A percentile compares a stretch with the other conserved stretches of the same genome.
Conservation (phyloP, 2,797 vertebrate genomes). For the Apogon hyalosoma region DNA sequence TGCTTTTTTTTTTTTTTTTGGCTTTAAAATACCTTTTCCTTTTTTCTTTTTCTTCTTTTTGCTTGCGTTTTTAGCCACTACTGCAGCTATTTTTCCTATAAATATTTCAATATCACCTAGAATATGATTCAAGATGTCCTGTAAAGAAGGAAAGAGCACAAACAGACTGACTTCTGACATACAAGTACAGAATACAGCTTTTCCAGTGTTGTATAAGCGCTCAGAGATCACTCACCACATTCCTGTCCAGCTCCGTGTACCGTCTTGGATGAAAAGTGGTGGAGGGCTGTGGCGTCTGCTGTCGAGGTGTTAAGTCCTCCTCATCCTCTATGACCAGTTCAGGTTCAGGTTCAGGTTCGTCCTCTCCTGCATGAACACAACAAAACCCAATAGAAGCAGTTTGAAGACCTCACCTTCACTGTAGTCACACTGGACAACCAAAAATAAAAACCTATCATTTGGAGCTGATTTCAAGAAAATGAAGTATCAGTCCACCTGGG, state of each 20-base stretch:
- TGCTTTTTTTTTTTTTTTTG: too few relatives aligned
- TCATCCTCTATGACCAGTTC: slow-evolving; percentile 33
- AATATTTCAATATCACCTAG: slow-evolving; percentile 81
- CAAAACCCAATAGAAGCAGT: not conserved
- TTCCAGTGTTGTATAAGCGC: not conserved
- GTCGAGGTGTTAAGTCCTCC: slow-evolving; percentile 17
- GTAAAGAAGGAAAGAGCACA: slow-evolving; percentile 14
- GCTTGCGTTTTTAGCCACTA: slow-evolving; percentile 58
- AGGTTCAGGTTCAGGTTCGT: slow-evolving; percentile 19
- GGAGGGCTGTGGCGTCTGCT: not conserved
- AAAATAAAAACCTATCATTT: too few relatives aligned
- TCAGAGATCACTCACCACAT: slow-evolving; percentile 73
- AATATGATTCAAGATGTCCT: slow-evolving; percentile 86
- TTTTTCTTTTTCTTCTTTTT: slow-evolving; percentile 82
- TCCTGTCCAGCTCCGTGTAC: slow-evolving; percentile 79
- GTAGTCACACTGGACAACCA: not conserved
- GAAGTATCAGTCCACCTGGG: too few relatives aligned
- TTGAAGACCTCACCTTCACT: not conserved
- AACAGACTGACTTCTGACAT: not conserved
- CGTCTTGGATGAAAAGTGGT: not conserved
- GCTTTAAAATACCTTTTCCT: slow-evolving; percentile 67
- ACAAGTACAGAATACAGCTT: not conserved
- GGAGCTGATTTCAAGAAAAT: too few relatives aligned
- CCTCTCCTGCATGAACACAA: slow-evolving; percentile 32
- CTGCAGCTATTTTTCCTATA: slow-evolving; percentile 58